phyloP scores from a whole-genome alignment of 2,888 invertebrate species.

The Metalampra italica region DNA sequence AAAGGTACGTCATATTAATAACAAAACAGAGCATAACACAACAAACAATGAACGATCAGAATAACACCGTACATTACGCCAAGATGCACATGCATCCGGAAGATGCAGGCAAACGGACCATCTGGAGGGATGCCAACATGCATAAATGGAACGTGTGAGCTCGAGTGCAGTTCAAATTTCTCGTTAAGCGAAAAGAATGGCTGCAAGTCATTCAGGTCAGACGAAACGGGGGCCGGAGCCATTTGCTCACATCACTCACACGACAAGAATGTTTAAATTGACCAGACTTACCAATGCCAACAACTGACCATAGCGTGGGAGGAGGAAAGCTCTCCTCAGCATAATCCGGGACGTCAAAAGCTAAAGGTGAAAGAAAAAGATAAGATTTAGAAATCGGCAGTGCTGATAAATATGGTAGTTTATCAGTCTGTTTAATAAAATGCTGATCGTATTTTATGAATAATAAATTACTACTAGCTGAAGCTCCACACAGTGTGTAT shows the following conservation, averaged over 20 bases:
- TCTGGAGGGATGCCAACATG: slow-evolving; percentile 49
- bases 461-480: too few relatives aligned
- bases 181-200: neutral
- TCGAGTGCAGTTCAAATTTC: neutral
- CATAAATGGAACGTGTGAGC: slow-evolving; percentile 14
- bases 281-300: neutral
- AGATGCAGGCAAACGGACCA: slow-evolving; percentile 50
- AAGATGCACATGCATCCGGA: slow-evolving; percentile 42
- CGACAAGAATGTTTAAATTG: neutral
- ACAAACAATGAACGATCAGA: slow-evolving; percentile 19
- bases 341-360: too few relatives aligned
- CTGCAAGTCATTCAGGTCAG: neutral
- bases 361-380: too few relatives aligned
- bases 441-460: too few relatives aligned
- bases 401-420: too few relatives aligned
- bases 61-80: slow-evolving; percentile 25
- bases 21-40: too few relatives aligned
- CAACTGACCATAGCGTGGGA: neutral
- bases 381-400: too few relatives aligned
- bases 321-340: neutral
- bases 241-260: neutral
- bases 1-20: too few relatives aligned
- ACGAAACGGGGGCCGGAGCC: neutral
- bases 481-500: too few relatives aligned
- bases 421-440: too few relatives aligned